Evolutionary conservation across 2,113 vertebrate genomes (phyloP).

Genomic region (Thamnophis sirtalis): DNA sequence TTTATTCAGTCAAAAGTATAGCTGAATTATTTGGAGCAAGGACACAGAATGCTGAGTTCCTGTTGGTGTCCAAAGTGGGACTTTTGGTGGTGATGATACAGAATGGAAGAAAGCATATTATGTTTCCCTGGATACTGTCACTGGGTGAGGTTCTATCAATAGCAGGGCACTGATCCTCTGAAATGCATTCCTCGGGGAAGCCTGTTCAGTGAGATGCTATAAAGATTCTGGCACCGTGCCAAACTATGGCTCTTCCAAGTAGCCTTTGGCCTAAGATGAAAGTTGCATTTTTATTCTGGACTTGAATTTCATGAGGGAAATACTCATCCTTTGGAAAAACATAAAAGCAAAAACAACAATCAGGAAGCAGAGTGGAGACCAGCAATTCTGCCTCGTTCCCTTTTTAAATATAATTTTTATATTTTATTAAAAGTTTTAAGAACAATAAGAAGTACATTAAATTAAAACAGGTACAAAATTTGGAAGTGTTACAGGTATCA

Average conservation of each 20-base stretch:
- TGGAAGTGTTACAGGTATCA: neutral
- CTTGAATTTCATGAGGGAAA: neutral
- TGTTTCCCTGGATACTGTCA: neutral
- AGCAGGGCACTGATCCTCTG: neutral
- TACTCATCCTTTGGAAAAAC: neutral
- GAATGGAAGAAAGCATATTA: neutral
- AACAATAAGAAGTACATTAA: neutral
- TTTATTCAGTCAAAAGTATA: neutral
- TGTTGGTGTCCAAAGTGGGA: neutral
- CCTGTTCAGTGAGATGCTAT: neutral
- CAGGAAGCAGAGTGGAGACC: neutral
- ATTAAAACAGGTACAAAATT: neutral
- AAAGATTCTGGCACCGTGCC: neutral
- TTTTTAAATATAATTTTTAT: neutral
- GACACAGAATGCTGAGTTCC: neutral
- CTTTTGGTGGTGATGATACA: neutral
- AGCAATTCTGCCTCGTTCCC: neutral
- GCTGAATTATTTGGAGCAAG: neutral
- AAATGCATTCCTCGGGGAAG: neutral
- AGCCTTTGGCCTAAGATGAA: neutral
- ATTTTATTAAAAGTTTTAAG: neutral
- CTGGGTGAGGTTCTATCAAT: neutral
- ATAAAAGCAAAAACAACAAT: neutral
- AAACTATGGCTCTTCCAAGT: neutral
- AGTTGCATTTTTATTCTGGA: neutral